Base-by-base conservation (phyloP, 1,140 invertebrate genomes). In the Rhyacophila brunnea region DNA sequence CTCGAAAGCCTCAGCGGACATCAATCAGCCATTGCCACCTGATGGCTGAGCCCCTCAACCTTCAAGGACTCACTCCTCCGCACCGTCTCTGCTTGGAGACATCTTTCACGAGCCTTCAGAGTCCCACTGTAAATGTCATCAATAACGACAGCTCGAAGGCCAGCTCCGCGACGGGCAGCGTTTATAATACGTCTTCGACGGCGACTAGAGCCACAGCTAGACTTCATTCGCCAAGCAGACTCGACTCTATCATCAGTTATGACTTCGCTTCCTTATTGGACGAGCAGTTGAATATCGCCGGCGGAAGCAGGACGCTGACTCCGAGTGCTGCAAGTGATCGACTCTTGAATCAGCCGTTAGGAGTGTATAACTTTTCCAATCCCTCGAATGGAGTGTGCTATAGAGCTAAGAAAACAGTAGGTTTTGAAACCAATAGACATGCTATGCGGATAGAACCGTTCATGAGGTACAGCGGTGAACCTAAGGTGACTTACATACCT, bases 51-150 rank as follows among this genome's bases (percentile, higher is more conserved):
- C 51, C 49, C 14, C 14, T 58, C 9, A 60, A 56, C 32, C 42
- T 55, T 15, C 53, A 44, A 20, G 50, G 46, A 11, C 59, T 72
- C 62, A 82, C 74, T 54, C 80, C 77, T 46, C 83, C 77, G 58
- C 83, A 82, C 57, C 78, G 80, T 52, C 71, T 89, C 10, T 87
- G 84, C 63, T 72, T 90, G 48, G 89, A 91, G 71, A 91, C 89
- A 1, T 89, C 87, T 64, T 90, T 91, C 71, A 87, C 87, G 2
- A 87, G 85, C 46, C 69, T 86, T 4, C 81, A 83, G 53, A 81
- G 78, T 63, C 81, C 83, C 0, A 66, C 64, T 14, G 73, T 74
- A 14, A 73, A 75, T 48, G 17, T 48, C 13, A 68, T 73, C 20
- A 72, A 61, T 45, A 36, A 48, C 5, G 58, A 61, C 43, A 66